Base-by-base conservation (phyloP, 2,888 invertebrate genomes). In the Drosophila testacea region DNA sequence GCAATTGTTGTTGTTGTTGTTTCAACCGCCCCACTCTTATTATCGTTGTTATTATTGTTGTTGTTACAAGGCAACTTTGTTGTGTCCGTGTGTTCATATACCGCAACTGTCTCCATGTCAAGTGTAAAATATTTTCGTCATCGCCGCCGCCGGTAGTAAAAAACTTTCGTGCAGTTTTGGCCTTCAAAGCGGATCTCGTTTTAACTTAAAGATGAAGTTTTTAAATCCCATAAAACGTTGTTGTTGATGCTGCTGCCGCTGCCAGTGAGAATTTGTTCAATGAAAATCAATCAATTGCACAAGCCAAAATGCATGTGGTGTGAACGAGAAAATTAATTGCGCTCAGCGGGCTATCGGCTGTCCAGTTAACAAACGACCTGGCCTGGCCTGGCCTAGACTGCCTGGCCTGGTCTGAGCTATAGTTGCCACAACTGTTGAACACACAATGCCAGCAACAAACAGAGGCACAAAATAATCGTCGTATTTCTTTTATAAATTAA, bases 301-400 rank as follows among this genome's bases (percentile, higher is more conserved):
- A 72, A 59, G 51, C 50, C 48, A 62, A 64, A 66, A 70, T 78
- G 78, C 76, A 78, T 67, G 70, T 61, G 73, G 77, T 71, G 77
- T 81, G 73, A 84, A 81, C 84, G 82, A 66, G 69, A 69, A 70
- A 81, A 83, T 86, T 83, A 83, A 86, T 81, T 83, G 73, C 69
- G 73, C 66, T 59, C 86, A 72, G 82, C 77, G 69, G 72, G 81
- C 41, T 56, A 48, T 52, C 71, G 70, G 41, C 46, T 55, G 54
- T 51, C 61, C 63, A 64, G 70, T 69, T 81, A 76, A 83, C 81
- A 81, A 71, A 71, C 66, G 52, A 47, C 36, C 51, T 41, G 50
- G 47, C 34, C 51, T 46, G 32, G 62, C 41, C 52, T 34, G 50
- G 47, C 38, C 62, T 46, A 48, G 69, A 46, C 52, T 10, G 27